phyloP scores from a whole-genome alignment of 2,888 invertebrate species.

The Pandemis heparana region DNA sequence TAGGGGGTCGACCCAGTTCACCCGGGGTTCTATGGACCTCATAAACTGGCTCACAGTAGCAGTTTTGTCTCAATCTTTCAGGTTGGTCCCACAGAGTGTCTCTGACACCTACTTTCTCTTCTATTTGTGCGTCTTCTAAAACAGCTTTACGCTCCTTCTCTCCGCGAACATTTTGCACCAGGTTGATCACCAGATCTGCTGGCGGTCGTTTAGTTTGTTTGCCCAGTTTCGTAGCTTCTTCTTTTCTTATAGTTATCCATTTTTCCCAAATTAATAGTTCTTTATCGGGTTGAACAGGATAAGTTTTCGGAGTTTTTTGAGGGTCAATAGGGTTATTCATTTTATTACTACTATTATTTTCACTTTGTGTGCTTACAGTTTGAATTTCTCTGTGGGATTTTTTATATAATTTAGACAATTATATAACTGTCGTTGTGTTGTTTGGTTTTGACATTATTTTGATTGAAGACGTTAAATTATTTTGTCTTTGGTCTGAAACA shows the following conservation, averaged over 20 bases:
- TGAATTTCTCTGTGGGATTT: no score
- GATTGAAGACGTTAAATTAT: no score
- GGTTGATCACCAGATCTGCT: slow-evolving; percentile 72
- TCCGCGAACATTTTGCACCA: slow-evolving; percentile 62
- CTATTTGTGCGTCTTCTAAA: slow-evolving; percentile 70
- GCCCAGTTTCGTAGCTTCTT: slow-evolving; percentile 63
- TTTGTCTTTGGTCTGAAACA: no score
- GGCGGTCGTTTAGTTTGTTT: slow-evolving; percentile 58
- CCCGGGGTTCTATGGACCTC: slow-evolving; percentile 67
- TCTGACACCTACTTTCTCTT: slow-evolving; percentile 59
- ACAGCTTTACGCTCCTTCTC: slow-evolving; percentile 69
- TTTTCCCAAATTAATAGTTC: slow-evolving; percentile 74
- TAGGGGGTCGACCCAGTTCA: slow-evolving; percentile 64
- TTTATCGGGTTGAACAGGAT: slow-evolving; percentile 59
- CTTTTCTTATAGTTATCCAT: slow-evolving; percentile 72
- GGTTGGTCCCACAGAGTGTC: slow-evolving; percentile 69
- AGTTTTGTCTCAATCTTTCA: slow-evolving; percentile 62
- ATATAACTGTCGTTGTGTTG: no score
- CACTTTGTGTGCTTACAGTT: no score
- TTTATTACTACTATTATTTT: background rate
- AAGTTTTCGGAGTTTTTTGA: slow-evolving; percentile 47
- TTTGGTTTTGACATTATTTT: no score
- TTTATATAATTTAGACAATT: background rate
- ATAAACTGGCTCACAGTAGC: slow-evolving; percentile 68
- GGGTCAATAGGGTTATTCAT: background rate